Evolutionary conservation across 2,888 invertebrate genomes (phyloP), one percentile per base, ranked within the genome.

Genomic region (Drosophila algonquin): DNA sequence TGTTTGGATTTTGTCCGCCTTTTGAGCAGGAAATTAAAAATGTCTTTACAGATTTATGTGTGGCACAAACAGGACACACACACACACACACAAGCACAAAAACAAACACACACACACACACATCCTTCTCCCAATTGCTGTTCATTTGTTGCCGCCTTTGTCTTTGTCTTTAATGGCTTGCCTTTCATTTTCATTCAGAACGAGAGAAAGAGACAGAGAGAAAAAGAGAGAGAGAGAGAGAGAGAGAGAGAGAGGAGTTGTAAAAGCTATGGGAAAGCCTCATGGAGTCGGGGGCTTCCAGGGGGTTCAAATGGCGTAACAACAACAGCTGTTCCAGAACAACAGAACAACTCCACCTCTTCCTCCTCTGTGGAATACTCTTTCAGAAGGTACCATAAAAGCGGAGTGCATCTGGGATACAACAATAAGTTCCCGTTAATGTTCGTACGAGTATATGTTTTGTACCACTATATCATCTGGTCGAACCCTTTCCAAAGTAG

Each of bases 21-120:
- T 51, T 76, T 60, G 47, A 69, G 58, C 64, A 68, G 72, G 76
- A 77, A 85, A 87, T 72, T 80, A 78, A 87, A 79, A 82, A 67
- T 69, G 74, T 76, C 73, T 56, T 69, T 62, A 80, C 72, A 78
- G 73, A 75, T 85, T 85, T 80, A 73, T 80, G 60, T 55, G 58
- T 30, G 21, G 14, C 61, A 60, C 51, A 24, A 7, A 40, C 40
- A 40, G 40, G n/a, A 40, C 53, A 54, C 54, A 51, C 45, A 51
- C 54, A 70, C 54, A 70, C 18, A 18, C 55, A 44, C 55, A 50
- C 54, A 54, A 35, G 47, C 62, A 70, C 32, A n/a, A 47, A 44
- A 45, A 18, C 14, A 21, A 35, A 51, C 62, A 70, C 32, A n/a
- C 52, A 44, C 50, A 18, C 14, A 21, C 40, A 18, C 61, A 54